Evolutionary conservation across 2,888 invertebrate genomes (phyloP).

Genomic region (Trichopria drosophilae): DNA sequence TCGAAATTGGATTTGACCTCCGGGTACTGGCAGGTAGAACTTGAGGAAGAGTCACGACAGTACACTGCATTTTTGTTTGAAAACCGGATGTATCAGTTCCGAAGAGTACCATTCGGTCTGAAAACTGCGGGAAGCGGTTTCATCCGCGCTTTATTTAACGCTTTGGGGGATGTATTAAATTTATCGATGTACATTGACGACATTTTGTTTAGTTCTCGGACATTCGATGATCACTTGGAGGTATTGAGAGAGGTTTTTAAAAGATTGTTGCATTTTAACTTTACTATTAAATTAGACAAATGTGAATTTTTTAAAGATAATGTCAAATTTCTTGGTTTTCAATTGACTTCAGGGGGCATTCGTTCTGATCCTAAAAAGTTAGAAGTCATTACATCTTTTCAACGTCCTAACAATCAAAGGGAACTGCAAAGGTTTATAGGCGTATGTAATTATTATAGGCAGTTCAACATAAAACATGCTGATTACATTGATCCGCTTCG

Average conservation of each 20-base stretch:
- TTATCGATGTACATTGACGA: not conserved
- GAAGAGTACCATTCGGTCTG: too few species aligned
- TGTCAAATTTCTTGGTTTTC: slow-evolving; percentile 30
- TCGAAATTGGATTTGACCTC: too few species aligned
- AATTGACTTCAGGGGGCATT: slow-evolving; percentile 7
- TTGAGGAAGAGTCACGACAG: too few species aligned
- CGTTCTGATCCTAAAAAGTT: slow-evolving; percentile 20
- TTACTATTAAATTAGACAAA: slow-evolving; percentile 40
- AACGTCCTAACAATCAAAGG: slow-evolving; percentile 35
- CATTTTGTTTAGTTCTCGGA: slow-evolving; percentile 34
- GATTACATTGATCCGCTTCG: not conserved
- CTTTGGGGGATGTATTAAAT: slow-evolving; percentile 44
- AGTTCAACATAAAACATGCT: not conserved
- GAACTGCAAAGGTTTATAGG: slow-evolving; percentile 35
- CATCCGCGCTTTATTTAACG: too few species aligned
- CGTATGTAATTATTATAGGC: slow-evolving; percentile 20
- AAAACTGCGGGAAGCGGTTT: too few species aligned
- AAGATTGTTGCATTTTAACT: slow-evolving; percentile 12
- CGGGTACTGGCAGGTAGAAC: too few species aligned
- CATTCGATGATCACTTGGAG: slow-evolving; percentile 6
- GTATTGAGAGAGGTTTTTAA: not conserved
- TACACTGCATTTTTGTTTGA: too few species aligned
- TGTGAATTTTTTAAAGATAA: slow-evolving; percentile 26
- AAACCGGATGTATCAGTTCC: too few species aligned
- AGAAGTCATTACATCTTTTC: slow-evolving; percentile 35